A percentile compares a stretch with the other conserved stretches of the same genome.
These are phyloP conservation scores for Stigmatopora nigra DNA, from an alignment of 2,113 vertebrate genomes.

Conservation along the genomic window DNA sequence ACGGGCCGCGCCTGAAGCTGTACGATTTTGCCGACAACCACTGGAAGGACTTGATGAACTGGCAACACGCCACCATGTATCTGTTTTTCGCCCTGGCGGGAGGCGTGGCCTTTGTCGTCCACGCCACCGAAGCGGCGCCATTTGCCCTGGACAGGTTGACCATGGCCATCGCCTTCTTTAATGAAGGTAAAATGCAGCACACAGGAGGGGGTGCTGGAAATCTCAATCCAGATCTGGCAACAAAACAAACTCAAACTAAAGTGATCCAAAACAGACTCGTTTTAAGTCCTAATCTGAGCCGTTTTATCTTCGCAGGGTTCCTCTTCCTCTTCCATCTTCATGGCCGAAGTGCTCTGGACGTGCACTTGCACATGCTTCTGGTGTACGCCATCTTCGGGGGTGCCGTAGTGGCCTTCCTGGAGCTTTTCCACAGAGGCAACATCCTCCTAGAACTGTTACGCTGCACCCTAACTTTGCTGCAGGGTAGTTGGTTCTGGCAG, in stretches of 20 bases:
- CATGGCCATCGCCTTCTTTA: conserved; percentile 82
- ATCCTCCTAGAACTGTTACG: conserved; percentile 82
- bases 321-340: conserved; percentile 91
- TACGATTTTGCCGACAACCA: conserved; percentile 77
- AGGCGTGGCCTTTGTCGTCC: conserved; percentile 72
- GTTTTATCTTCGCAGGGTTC: conserved; percentile 71
- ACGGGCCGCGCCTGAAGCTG: conserved; percentile 76
- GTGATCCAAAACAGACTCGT: no score
- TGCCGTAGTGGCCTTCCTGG: conserved; percentile 74
- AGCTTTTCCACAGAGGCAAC: conserved; percentile 80
- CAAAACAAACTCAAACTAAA: no score
- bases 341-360: conserved; percentile 79
- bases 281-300: no score
- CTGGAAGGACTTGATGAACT: conserved; percentile 80
- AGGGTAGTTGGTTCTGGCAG: conserved; percentile 96
- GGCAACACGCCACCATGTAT: conserved; percentile 96
- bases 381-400: conserved; percentile 71
- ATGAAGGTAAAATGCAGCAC: conserved; percentile 72
- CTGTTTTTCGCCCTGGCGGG: conserved; percentile 84
- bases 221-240: no score
- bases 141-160: conserved; percentile 77
- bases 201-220: no score
- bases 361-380: conserved; percentile 83
- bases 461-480: conserved; percentile 77
- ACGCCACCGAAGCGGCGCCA: conserved; percentile 72